Evolutionary conservation across 2,797 vertebrate genomes (phyloP).

Genomic region (Aldrovandia affinis): DNA sequence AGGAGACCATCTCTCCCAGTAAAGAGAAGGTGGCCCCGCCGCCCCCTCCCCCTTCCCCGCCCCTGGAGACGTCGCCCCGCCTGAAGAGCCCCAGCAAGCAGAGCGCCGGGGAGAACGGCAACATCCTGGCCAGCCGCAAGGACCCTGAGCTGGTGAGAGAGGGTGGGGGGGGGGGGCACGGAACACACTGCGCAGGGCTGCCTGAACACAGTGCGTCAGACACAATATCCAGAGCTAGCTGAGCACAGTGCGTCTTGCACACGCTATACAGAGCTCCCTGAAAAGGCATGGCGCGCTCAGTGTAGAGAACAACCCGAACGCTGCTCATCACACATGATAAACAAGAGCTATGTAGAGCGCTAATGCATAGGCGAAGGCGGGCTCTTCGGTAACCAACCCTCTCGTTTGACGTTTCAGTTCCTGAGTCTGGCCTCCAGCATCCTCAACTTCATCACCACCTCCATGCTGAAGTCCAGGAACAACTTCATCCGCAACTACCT

Average conservation of each 20-base stretch:
- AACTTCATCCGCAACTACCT: constrained; percentile 98
- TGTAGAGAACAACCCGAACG: too few relatives aligned
- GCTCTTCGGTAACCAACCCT: too few relatives aligned
- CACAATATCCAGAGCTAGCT: neutral
- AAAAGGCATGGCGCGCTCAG: too few relatives aligned
- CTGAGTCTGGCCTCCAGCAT: constrained; percentile 94
- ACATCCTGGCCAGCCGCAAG: constrained; percentile 96
- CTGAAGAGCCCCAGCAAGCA: constrained; percentile 96
- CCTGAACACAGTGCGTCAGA: neutral
- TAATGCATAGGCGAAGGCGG: too few relatives aligned
- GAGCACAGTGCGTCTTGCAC: too few relatives aligned
- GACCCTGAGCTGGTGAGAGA: constrained; percentile 92
- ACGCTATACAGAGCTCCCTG: too few relatives aligned
- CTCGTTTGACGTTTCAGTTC: constrained; percentile 76
- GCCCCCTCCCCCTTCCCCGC: constrained; percentile 88
- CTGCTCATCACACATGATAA: too few relatives aligned
- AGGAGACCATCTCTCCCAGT: constrained; percentile 97
- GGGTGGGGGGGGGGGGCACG: too few relatives aligned
- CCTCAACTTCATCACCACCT: constrained; percentile 94
- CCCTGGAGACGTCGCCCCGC: constrained; percentile 88
- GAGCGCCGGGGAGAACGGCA: constrained; percentile 89
- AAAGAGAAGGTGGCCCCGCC: constrained; percentile 96
- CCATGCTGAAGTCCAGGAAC: constrained; percentile 96
- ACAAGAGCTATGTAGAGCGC: too few relatives aligned
- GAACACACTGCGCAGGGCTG: neutral